Evolutionary conservation across 2,113 vertebrate species (phyloP), one percentile per base, ranked within the genome.

Genomic region (Ciconia maguari): DNA sequence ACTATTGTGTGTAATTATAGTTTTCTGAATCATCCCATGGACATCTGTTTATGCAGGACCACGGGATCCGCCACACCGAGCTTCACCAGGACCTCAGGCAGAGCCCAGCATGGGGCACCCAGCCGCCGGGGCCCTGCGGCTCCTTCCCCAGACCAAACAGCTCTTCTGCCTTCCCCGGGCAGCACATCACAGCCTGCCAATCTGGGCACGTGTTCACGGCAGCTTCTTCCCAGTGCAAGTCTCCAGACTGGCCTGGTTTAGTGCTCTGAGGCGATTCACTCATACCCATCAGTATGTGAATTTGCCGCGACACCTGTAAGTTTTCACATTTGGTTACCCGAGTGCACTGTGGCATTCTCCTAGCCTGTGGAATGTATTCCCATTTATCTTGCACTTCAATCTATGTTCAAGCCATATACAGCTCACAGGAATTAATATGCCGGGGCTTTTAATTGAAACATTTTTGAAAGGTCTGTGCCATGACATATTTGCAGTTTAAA

Each of bases 1-100:
- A 94, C 95, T 97, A 96, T 96, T 97, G 96, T 96, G 96, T 87
- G 57, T 96, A 97, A 97, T 98, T 98, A 97, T 77, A 90, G 87
- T 95, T 96, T 94, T 88, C 76, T 89, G 97, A 93, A 94, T 94
- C 95, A 97, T 97, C 92, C 94, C 78, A 10, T 8, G 92, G 95
- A 98, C 95, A 97, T 97, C 96, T 98, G 97, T 97, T 98, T 97
- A 96, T 48, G 41, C 79, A 85, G 92, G 93, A 65, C 78, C 66
- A 74, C 1, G 7, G 96, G 95, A 87, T 82, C 34, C 5, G 12
- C 74, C 69, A 60, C 2, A 12, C 86, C 9, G 69, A 41, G 57
- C 90, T 95, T 78, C 36, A 6, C 68, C 7, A 9, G 36, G 58
- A 75, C 93, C 93, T 86, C 54, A 29, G 94, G 93, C 71, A 48